phyloP scores from a whole-genome alignment of 2,888 invertebrate genomes.

The Luffia ferchaultella region DNA sequence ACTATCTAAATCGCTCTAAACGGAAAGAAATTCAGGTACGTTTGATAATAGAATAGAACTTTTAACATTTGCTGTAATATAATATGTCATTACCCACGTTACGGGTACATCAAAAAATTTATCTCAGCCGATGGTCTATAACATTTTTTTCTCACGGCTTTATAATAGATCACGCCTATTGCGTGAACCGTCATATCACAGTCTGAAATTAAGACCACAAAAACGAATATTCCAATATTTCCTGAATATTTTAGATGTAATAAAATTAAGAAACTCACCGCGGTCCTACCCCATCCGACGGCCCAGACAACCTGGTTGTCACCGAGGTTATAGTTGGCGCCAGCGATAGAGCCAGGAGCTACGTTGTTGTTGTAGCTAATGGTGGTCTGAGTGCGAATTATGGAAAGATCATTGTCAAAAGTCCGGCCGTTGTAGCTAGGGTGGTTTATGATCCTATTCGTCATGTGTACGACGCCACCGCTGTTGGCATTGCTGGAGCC shows the following conservation, averaged over 20 bases:
- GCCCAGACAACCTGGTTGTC: conserved; percentile 25
- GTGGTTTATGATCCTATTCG: conserved; percentile 15
- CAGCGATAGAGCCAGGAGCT: conserved; percentile 17
- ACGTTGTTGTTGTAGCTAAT: conserved; percentile 4
- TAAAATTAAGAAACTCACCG: conserved; percentile 19
- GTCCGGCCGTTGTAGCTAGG: conserved; percentile 18
- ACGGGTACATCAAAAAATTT: too few relatives aligned
- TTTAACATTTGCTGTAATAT: too few relatives aligned
- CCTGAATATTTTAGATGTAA: background rate
- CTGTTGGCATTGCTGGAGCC: conserved; percentile 17
- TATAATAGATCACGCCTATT: too few relatives aligned
- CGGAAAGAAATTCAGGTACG: too few relatives aligned
- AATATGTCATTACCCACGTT: too few relatives aligned
- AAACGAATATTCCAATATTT: too few relatives aligned
- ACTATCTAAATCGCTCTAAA: too few relatives aligned
- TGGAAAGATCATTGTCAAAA: conserved; percentile 2
- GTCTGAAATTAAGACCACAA: too few relatives aligned
- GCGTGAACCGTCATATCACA: too few relatives aligned
- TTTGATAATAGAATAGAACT: too few relatives aligned
- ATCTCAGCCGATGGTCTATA: too few relatives aligned
- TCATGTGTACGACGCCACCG: conserved; percentile 5
- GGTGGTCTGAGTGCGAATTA: conserved; percentile 13
- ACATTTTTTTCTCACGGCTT: too few relatives aligned
- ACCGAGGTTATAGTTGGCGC: conserved; percentile 19
- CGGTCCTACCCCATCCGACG: conserved; percentile 24